Evolutionary conservation across 2,113 vertebrate genomes (phyloP).

Genomic region (Rhipidura dahli): DNA sequence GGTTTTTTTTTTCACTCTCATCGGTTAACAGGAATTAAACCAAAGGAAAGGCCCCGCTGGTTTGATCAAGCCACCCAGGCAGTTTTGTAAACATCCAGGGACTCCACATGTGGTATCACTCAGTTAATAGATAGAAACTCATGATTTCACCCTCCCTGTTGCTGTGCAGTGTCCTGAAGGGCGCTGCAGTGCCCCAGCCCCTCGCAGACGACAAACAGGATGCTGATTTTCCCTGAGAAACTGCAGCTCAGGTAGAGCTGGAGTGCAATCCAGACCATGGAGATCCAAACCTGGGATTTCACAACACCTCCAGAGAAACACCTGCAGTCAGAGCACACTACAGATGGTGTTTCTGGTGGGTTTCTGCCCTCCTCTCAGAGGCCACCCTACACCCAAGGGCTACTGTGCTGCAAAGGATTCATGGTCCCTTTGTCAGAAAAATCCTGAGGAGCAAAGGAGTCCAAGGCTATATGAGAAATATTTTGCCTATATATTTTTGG

Average conservation of each 20-base stretch:
- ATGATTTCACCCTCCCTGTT: slow-evolving; percentile 8
- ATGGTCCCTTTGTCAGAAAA: neutral
- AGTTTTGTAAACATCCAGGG: slow-evolving; percentile 62
- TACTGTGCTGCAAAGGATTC: fast-evolving
- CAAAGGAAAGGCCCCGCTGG: neutral
- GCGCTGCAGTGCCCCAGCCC: neutral
- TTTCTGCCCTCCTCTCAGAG: neutral
- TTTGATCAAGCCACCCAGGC: slow-evolving; percentile 64
- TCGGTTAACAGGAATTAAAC: slow-evolving; percentile 55
- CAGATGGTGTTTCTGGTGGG: neutral
- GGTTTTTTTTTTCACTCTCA: neutral
- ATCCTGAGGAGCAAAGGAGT: neutral
- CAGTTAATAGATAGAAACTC: slow-evolving; percentile 59
- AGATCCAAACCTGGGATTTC: neutral
- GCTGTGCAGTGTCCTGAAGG: neutral
- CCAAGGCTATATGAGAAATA: neutral
- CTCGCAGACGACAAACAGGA: neutral
- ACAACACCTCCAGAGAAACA: neutral
- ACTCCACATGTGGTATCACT: slow-evolving; percentile 66
- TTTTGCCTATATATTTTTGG: neutral
- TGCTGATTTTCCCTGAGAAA: neutral
- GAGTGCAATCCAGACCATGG: neutral
- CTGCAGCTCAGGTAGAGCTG: neutral
- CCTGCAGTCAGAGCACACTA: neutral
- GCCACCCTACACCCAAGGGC: neutral